Percentiles rank a stretch among this genome's conserved stretches.
phyloP scores from a whole-genome alignment of 2,113 vertebrate genomes.

The Malurus melanocephalus region DNA sequence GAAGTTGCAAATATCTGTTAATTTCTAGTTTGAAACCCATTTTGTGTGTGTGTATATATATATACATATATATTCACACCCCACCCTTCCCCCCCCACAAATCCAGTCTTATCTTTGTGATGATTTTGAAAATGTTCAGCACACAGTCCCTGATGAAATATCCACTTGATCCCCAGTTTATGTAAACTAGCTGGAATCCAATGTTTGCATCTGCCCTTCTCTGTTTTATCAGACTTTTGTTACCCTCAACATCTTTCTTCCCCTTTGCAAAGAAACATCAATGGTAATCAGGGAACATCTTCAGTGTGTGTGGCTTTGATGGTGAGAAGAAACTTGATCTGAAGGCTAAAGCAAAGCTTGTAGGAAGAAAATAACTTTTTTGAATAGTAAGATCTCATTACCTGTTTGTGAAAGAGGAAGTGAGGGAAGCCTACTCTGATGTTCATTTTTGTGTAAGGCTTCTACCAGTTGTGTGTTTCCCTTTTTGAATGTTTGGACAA shows the following conservation, averaged over 20 bases:
- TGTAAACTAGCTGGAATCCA: background rate
- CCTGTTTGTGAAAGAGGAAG: background rate
- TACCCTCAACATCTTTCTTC: background rate
- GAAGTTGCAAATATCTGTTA: background rate
- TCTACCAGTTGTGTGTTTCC: background rate
- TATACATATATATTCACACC: rapidly evolving
- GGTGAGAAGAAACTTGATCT: background rate
- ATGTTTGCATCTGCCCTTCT: background rate
- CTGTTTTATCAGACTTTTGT: background rate
- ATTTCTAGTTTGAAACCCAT: background rate
- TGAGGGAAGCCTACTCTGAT: background rate
- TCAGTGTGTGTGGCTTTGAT: background rate
- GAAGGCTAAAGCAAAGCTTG: background rate
- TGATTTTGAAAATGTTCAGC: background rate
- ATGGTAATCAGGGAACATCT: background rate
- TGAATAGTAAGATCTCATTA: background rate
- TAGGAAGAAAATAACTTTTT: background rate
- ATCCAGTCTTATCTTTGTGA: background rate
- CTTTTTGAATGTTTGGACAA: background rate
- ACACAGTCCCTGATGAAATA: background rate
- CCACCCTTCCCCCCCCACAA: too few species aligned
- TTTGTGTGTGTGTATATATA: background rate
- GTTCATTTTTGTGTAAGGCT: background rate
- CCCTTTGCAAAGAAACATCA: rapidly evolving
- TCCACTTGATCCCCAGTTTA: background rate